Conservation (phyloP, 2,113 vertebrate species). For the Ariopsis seemanni region DNA sequence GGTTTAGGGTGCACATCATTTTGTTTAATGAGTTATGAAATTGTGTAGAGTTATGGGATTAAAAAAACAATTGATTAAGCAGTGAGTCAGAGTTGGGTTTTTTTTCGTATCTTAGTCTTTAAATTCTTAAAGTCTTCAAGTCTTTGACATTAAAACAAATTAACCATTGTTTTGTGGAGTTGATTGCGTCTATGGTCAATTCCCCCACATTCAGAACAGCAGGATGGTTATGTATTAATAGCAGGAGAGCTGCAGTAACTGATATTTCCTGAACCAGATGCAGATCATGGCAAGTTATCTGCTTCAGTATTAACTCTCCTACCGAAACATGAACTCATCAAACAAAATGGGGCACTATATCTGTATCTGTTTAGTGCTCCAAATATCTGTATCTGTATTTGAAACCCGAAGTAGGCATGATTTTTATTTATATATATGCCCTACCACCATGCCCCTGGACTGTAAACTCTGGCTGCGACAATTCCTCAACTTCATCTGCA, state of each 20-base stretch:
- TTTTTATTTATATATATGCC: background rate
- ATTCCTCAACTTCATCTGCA: background rate
- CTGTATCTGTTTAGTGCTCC: background rate
- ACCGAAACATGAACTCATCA: background rate
- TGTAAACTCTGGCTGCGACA: background rate
- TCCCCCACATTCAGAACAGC: background rate
- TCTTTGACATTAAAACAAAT: conserved; percentile 19
- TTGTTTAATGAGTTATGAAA: background rate
- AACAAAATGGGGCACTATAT: conserved; percentile 7
- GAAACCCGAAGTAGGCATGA: background rate
- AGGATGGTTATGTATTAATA: conserved; percentile 56
- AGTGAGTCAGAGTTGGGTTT: background rate
- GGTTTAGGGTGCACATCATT: background rate
- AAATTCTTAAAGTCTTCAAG: too few relatives aligned
- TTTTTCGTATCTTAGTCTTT: conserved; percentile 5
- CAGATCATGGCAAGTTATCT: conserved; percentile 15
- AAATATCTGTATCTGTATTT: background rate
- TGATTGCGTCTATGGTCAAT: background rate
- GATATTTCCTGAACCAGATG: conserved; percentile 53
- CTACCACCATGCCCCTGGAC: background rate
- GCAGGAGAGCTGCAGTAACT: conserved; percentile 44
- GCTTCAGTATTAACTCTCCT: conserved; percentile 43
- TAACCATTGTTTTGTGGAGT: conserved; percentile 20
- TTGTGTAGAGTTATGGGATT: conserved; percentile 55
- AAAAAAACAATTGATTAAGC: conserved; percentile 23